These are phyloP conservation scores for Criorhina ranunculi DNA, from an alignment of 2,888 invertebrate species.

Conservation along the genomic window DNA sequence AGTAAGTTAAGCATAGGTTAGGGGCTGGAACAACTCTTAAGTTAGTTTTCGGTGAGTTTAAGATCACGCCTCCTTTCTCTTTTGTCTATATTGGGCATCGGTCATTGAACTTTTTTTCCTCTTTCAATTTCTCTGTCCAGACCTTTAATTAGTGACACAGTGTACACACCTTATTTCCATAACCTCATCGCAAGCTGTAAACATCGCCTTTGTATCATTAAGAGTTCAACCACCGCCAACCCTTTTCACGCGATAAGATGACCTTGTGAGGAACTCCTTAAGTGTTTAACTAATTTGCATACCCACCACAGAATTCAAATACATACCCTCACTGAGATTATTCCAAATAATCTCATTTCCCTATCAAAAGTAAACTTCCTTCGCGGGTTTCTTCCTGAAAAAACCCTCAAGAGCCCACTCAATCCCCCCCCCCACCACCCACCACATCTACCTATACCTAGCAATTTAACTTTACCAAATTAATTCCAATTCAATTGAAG, in stretches of 20 bases:
- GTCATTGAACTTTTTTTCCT: no score
- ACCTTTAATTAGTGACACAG: no score
- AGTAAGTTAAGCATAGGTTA: no score
- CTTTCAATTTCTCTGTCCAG: no score
- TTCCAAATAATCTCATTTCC: neutral
- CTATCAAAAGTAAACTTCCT: neutral
- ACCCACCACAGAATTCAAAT: neutral
- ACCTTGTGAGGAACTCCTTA: neutral
- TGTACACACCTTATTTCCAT: neutral
- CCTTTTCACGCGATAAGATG: neutral
- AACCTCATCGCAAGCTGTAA: neutral
- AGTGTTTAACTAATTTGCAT: no score
- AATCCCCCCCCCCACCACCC: neutral
- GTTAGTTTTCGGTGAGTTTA: no score
- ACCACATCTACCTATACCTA: neutral
- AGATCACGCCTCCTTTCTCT: no score
- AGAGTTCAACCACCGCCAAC: neutral
- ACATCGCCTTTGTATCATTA: neutral
- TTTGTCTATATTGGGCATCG: no score
- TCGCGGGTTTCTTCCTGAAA: no score
- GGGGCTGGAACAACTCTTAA: no score
- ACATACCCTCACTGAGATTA: neutral
- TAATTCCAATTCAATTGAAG: constrained; percentile 65
- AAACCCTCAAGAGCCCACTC: no score
- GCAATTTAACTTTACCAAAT: constrained; percentile 59